phyloP scores from a whole-genome alignment of 2,888 invertebrate genomes.

The Agriopis marginaria region DNA sequence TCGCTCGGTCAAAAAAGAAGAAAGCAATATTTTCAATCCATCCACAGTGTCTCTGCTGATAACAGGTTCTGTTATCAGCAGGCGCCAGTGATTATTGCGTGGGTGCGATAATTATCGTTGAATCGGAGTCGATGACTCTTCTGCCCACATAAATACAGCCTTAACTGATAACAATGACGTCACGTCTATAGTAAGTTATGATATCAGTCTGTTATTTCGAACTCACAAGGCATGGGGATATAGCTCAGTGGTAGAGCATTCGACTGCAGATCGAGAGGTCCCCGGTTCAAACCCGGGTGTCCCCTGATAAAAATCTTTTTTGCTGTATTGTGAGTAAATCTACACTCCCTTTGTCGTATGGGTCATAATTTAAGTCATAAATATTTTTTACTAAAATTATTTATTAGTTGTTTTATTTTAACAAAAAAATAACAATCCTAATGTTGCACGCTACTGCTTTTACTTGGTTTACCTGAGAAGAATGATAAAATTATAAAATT shows the following conservation, averaged over 20 bases:
- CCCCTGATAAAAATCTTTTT: conserved; percentile 56
- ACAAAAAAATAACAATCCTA: too few relatives aligned
- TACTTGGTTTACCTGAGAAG: too few relatives aligned
- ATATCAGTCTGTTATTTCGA: conserved; percentile 13
- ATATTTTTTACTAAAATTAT: background rate
- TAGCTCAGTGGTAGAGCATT: conserved; percentile 83
- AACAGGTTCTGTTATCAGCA: background rate
- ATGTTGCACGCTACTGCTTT: too few relatives aligned
- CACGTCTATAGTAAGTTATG: background rate
- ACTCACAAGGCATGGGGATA: conserved; percentile 59
- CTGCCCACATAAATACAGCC: background rate
- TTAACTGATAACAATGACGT: conserved; percentile 5
- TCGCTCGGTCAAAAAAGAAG: too few relatives aligned
- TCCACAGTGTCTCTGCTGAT: background rate
- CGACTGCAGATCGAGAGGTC: conserved; percentile 83
- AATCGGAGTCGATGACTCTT: conserved; percentile 3
- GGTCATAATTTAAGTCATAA: background rate
- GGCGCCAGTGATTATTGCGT: background rate
- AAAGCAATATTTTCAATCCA: background rate
- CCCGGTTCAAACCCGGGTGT: conserved; percentile 83
- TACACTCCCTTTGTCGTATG: background rate
- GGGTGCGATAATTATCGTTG: background rate
- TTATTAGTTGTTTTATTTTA: too few relatives aligned
- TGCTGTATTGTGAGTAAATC: background rate
- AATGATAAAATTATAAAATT: too few relatives aligned